phyloP scores from a whole-genome alignment of 2,113 vertebrate species.

The Oncorhynchus nerka region DNA sequence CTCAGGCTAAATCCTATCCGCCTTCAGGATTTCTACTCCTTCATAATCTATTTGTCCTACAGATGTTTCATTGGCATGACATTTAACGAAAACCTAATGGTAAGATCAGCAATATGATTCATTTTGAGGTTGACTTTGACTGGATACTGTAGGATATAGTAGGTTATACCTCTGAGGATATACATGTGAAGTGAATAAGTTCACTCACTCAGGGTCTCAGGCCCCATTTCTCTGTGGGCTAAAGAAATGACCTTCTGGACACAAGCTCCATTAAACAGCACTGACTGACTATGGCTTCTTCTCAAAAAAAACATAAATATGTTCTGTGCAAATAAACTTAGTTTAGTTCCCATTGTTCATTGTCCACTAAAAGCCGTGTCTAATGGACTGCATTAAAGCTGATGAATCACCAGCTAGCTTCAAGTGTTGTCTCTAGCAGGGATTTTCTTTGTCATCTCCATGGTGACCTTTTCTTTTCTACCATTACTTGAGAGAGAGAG shows the following conservation, averaged over 20 bases:
- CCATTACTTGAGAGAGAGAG: not conserved
- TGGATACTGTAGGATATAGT: conserved; percentile 25
- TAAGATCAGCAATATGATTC: conserved; percentile 50
- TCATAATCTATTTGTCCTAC: conserved; percentile 65
- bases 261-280: conserved; percentile 30
- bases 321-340: conserved; percentile 3
- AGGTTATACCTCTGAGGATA: not conserved
- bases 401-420: conserved; percentile 10
- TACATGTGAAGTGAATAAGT: not conserved
- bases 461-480: not conserved
- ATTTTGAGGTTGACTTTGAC: conserved; percentile 49
- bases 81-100: conserved; percentile 64
- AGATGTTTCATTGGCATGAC: conserved; percentile 67
- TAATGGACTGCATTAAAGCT: conserved; percentile 8
- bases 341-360: conserved; percentile 24
- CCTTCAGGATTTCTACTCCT: conserved; percentile 64
- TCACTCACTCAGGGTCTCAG: not conserved
- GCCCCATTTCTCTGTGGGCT: conserved; percentile 33
- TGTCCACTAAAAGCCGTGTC: conserved; percentile 18
- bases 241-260: conserved; percentile 44
- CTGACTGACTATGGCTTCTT: not conserved
- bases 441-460: conserved; percentile 7
- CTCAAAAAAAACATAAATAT: conserved; percentile 22
- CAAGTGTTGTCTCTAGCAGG: conserved; percentile 7
- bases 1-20: conserved; percentile 68